Conservation (phyloP, 2,113 vertebrate species). For the Narcine bancroftii region DNA sequence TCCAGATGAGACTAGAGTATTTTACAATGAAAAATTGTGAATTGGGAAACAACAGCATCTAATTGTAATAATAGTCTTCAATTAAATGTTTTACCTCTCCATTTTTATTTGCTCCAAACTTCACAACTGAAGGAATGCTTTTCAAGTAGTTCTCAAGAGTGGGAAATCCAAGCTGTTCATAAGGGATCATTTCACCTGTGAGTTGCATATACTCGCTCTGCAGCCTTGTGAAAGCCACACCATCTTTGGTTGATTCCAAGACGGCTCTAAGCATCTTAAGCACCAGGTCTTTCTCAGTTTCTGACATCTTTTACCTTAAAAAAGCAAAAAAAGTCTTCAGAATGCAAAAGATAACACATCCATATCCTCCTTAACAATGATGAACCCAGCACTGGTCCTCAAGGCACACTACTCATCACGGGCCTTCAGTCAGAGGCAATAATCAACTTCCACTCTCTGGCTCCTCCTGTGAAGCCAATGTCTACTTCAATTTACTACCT, state of each 20-base stretch:
- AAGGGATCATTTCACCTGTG: conserved; percentile 76
- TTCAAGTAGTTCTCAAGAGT: conserved; percentile 67
- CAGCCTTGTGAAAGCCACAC: conserved; percentile 61
- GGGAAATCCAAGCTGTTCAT: conserved; percentile 63
- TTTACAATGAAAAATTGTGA: neutral
- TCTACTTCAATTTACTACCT: too few species aligned
- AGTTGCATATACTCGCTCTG: conserved; percentile 69
- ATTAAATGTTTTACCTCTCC: conserved; percentile 70
- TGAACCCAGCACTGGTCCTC: too few species aligned
- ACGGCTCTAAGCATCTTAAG: conserved; percentile 78
- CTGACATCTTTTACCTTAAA: conserved; percentile 63
- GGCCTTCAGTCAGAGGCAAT: too few species aligned
- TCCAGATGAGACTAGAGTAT: neutral
- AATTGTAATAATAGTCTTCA: neutral
- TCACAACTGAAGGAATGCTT: conserved; percentile 74
- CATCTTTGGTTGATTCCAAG: conserved; percentile 73
- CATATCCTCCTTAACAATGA: too few species aligned
- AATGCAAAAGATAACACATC: neutral
- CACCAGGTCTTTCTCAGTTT: conserved; percentile 60
- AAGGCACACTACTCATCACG: too few species aligned
- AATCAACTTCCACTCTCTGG: too few species aligned
- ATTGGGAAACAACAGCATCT: neutral
- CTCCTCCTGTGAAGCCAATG: too few species aligned
- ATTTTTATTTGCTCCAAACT: conserved; percentile 56
- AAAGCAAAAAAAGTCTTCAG: neutral